Evolutionary conservation across 2,888 invertebrate genomes (phyloP).

Genomic region (Macaria liturata): DNA sequence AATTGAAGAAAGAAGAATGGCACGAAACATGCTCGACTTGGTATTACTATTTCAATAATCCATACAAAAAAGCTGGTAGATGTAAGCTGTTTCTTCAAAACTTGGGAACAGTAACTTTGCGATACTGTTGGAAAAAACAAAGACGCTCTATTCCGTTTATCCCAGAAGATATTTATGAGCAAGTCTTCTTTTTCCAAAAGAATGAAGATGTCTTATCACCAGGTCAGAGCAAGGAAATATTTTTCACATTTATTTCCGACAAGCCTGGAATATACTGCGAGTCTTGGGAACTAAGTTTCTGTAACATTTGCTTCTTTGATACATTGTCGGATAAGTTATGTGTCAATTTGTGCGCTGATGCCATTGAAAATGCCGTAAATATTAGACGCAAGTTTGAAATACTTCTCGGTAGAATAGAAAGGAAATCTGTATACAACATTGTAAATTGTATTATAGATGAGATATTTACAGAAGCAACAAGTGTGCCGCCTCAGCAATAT

Average conservation of each 20-base stretch:
- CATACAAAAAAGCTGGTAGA: conserved; percentile 56
- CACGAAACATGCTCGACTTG: conserved; percentile 59
- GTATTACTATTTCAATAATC: conserved; percentile 72
- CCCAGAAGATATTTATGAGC: conserved; percentile 56
- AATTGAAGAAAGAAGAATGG: conserved; percentile 48
- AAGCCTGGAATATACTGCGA: conserved; percentile 66
- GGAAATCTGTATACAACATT: conserved; percentile 48
- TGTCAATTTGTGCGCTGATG: conserved; percentile 63
- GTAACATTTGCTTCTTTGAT: conserved; percentile 67
- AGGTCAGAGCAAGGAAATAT: conserved; percentile 68
- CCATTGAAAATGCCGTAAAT: conserved; percentile 51
- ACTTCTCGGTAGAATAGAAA: conserved; percentile 51
- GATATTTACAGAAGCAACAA: conserved; percentile 47
- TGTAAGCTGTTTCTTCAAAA: conserved; percentile 72
- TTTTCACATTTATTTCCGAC: conserved; percentile 74
- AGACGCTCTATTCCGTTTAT: conserved; percentile 55
- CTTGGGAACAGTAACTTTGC: conserved; percentile 72
- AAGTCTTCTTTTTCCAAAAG: conserved; percentile 83
- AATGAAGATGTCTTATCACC: conserved; percentile 79
- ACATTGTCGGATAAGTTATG: conserved; percentile 50
- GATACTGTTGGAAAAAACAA: conserved; percentile 77
- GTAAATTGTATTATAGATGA: conserved; percentile 48
- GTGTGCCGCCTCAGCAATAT: conserved; percentile 53
- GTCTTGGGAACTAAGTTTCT: conserved; percentile 73
- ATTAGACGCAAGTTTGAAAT: conserved; percentile 45